Conservation (phyloP, 2,888 invertebrate genomes). For the Melanostoma scalare region DNA sequence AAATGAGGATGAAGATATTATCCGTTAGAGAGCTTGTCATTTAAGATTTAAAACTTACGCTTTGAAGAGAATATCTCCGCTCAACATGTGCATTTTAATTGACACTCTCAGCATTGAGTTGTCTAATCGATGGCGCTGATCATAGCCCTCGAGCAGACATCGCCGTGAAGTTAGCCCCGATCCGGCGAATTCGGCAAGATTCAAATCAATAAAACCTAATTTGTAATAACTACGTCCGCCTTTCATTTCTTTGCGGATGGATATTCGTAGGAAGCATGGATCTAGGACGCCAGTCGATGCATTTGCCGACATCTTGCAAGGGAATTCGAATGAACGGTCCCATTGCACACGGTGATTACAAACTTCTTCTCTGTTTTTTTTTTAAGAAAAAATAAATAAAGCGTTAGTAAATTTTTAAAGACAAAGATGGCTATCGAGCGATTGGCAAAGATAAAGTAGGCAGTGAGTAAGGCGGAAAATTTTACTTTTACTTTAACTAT, state of each 20-base stretch:
- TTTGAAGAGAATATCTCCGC: constrained; percentile 98
- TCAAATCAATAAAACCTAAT: constrained; percentile 98
- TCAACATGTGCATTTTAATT: constrained; percentile 96
- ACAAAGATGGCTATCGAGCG: background rate
- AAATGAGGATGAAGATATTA: too few species aligned
- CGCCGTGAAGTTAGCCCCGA: constrained; percentile 93
- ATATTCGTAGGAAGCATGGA: constrained; percentile 95
- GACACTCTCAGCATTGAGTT: constrained; percentile 97
- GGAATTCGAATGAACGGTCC: constrained; percentile 95
- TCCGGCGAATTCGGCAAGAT: constrained; percentile 98
- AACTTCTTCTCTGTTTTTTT: constrained; percentile 91
- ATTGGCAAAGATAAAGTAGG: too few species aligned
- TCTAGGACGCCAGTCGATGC: constrained; percentile 97
- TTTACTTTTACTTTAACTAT: too few species aligned
- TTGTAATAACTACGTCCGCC: constrained; percentile 88
- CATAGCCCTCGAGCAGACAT: constrained; percentile 97
- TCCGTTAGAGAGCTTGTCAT: background rate
- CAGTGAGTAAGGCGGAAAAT: too few species aligned
- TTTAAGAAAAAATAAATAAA: background rate
- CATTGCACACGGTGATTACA: constrained; percentile 96
- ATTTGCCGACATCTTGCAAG: constrained; percentile 98
- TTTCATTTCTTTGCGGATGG: constrained; percentile 95
- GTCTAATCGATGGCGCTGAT: constrained; percentile 95
- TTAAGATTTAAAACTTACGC: constrained; percentile 87
- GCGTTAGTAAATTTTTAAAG: background rate